Conservation (phyloP, 2,888 invertebrate species). For the Tenthredo mesomela region DNA sequence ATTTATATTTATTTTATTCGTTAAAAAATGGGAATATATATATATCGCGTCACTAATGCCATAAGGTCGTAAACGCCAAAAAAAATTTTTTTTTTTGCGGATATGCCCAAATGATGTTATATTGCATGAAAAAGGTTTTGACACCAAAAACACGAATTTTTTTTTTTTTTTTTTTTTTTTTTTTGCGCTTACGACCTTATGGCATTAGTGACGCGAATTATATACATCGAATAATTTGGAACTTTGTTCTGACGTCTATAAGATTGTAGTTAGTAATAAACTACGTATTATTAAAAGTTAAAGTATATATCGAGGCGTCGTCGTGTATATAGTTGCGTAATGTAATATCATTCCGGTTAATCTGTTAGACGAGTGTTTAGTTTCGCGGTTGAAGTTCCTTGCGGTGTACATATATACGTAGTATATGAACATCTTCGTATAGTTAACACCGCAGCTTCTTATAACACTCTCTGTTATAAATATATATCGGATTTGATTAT, state of each 20-base stretch:
- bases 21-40: not conserved
- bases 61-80: too few species aligned
- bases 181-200: too few species aligned
- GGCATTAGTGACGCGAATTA: too few species aligned
- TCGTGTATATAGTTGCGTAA: not conserved
- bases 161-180: too few species aligned
- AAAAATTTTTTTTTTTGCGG: too few species aligned
- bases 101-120: too few species aligned
- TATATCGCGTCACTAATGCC: too few species aligned
- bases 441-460: too few species aligned
- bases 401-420: not conserved
- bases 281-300: not conserved
- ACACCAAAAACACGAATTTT: too few species aligned
- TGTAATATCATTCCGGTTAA: conserved; percentile 23
- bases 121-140: too few species aligned
- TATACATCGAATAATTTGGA: not conserved
- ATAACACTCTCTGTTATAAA: not conserved
- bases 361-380: conserved; percentile 28
- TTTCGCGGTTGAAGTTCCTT: not conserved
- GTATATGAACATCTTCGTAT: not conserved
- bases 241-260: not conserved
- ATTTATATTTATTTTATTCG: not conserved
- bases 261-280: not conserved
- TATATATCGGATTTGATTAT: not conserved
- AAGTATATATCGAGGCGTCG: not conserved